A percentile compares a stretch with the other conserved stretches of the same genome.
Conservation (phyloP, 1,140 invertebrate species). For the Ceratina japonica region DNA sequence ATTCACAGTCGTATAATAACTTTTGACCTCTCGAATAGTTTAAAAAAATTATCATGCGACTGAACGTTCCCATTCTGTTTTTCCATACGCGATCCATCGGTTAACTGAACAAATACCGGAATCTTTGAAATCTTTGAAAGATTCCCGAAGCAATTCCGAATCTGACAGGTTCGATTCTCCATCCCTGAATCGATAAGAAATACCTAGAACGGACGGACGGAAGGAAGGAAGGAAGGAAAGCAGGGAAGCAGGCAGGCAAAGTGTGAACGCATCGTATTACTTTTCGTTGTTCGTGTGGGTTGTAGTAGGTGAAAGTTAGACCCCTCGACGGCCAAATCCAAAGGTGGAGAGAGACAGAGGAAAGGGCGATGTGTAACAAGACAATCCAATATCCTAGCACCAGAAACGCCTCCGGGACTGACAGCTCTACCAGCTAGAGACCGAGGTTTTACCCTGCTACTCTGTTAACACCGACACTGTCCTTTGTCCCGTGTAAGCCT, state of each 20-base stretch:
- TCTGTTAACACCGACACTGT: conserved; percentile 38
- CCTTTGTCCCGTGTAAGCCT: conserved; percentile 40
- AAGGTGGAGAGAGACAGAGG: conserved; percentile 38
- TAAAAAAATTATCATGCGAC: too few relatives aligned
- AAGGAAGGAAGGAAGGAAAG: background rate
- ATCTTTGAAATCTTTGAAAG: conserved; percentile 33
- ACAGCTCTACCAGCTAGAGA: conserved; percentile 43
- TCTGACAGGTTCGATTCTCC: conserved; percentile 55
- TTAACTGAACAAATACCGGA: conserved; percentile 15
- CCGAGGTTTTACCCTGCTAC: conserved; percentile 41
- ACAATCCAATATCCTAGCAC: conserved; percentile 65
- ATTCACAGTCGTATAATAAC: too few relatives aligned
- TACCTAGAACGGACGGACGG: conserved; percentile 6
- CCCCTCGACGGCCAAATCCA: conserved; percentile 40
- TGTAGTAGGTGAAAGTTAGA: conserved; percentile 44
- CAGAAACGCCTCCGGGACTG: conserved; percentile 53
- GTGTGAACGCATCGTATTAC: conserved; percentile 45
- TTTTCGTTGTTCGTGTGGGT: conserved; percentile 41
- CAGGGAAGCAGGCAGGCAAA: background rate
- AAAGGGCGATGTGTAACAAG: conserved; percentile 60
- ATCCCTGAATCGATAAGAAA: conserved; percentile 36
- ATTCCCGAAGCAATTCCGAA: conserved; percentile 59
- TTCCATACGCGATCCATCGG: too few relatives aligned
- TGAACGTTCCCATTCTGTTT: too few relatives aligned
- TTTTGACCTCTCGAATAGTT: too few relatives aligned